Base-by-base conservation (phyloP, 2,113 vertebrate species). In the Oreochromis spilurus region DNA sequence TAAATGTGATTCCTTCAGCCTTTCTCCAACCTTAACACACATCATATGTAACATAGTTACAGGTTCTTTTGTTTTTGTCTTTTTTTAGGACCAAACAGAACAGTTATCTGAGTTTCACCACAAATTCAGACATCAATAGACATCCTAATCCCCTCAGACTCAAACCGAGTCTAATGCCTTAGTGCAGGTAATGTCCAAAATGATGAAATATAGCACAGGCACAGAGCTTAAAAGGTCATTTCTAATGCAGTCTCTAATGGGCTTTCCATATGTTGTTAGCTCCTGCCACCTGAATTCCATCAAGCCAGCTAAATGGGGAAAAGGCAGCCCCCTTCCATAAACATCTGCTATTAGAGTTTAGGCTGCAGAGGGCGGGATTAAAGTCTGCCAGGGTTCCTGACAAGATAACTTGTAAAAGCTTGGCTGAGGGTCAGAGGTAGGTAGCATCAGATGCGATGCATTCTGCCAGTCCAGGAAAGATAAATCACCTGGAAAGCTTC, bases 331-430 rank as follows among this genome's bases (percentile, higher is more conserved):
- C 36, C 82, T 93, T 91, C 88, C 89, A 91, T 95, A 94, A 95
- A 94, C 93, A 94, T 91, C 91, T 93, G 93, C 92, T 87, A 84
- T 89, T 84, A 91, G 82, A 87, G 77, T 91, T 88, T 81, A 88
- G 60, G 67, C 87, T 83, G 79, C 55, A 81, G 90, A 79, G 89
- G 83, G 87, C 16, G 38, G 91, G 89, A 89, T 88, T 89, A 81
- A 77, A 87, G 83, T 89, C 87, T 90, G 40, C 81, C 85, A n/a
- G 87, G 89, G 67, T 86, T 79, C 86, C 90, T 95, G 92, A 94
- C 94, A 93, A 94, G 92, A 94, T 89, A 93, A 95, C 89, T 91
- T 84, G 82, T 94, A 94, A 95, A 95, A 93, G 84, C 88, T 82
- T 82, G 87, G 87, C 89, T 83, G 87, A 67, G 88, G 94, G 91